These are phyloP conservation scores for Eupithecia abbreviata DNA, from an alignment of 2,888 invertebrate genomes.

Conservation along the genomic window DNA sequence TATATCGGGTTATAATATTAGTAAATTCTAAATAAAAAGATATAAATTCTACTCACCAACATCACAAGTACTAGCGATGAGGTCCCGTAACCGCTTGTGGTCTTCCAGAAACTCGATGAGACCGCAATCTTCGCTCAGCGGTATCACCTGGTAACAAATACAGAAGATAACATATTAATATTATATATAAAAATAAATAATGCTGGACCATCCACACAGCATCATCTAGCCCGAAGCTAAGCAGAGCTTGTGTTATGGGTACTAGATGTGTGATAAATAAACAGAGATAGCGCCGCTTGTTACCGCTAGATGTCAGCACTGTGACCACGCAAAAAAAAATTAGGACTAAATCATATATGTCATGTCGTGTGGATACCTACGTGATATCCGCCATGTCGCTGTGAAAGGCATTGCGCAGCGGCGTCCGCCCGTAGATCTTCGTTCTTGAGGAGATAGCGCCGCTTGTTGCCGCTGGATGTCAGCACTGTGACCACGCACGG, in stretches of 20 bases:
- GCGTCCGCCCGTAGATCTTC: constrained; percentile 59
- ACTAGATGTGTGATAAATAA: too few relatives aligned
- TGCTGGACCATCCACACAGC: too few relatives aligned
- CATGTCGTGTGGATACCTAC: background rate
- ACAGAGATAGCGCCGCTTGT: too few relatives aligned
- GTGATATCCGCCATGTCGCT: background rate
- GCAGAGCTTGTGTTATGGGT: too few relatives aligned
- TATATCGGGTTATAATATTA: too few relatives aligned
- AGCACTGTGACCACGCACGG: constrained; percentile 56
- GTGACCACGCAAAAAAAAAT: too few relatives aligned
- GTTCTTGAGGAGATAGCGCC: constrained; percentile 58
- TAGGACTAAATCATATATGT: too few relatives aligned
- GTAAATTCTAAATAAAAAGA: background rate
- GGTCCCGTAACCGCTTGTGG: constrained; percentile 53
- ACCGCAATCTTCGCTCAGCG: constrained; percentile 63
- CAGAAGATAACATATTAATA: background rate
- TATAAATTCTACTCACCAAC: constrained; percentile 48
- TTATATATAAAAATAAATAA: too few relatives aligned
- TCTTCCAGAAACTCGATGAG: constrained; percentile 68
- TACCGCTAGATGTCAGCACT: too few relatives aligned
- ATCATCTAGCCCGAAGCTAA: too few relatives aligned
- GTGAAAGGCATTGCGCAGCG: constrained; percentile 43
- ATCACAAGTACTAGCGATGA: constrained; percentile 51
- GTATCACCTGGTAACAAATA: constrained; percentile 59
- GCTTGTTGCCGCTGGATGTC: constrained; percentile 51